Conservation (phyloP, 2,113 vertebrate species). For the Pelusios castaneus region DNA sequence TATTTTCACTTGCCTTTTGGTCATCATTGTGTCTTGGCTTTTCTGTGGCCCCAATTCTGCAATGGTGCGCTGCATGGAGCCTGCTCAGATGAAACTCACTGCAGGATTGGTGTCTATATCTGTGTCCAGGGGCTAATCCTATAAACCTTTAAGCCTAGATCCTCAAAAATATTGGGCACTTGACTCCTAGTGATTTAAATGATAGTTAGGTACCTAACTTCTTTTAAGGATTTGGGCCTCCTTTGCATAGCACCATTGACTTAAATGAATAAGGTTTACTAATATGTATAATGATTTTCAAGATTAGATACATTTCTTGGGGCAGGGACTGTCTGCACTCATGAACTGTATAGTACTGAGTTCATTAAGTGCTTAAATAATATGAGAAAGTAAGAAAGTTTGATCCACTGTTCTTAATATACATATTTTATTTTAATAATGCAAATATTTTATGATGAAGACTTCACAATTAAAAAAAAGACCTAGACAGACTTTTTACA, state of each 20-base stretch:
- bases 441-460: neutral
- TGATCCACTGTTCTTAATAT: neutral
- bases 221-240: neutral
- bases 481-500: neutral
- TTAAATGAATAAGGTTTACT: neutral
- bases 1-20: neutral
- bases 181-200: neutral
- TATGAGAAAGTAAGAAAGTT: neutral
- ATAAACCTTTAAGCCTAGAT: neutral
- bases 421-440: neutral
- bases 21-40: neutral
- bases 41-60: neutral
- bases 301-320: neutral
- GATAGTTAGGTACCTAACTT: neutral
- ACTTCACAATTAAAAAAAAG: neutral
- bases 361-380: neutral
- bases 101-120: neutral
- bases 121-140: neutral
- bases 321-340: neutral
- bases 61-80: fast-evolving
- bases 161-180: neutral
- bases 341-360: neutral
- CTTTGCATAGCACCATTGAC: neutral
- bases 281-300: neutral
- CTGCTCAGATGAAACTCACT: neutral